Evolutionary conservation across 2,888 invertebrate species (phyloP), one percentile per base, ranked within the genome.

Genomic region (Entomobrya proxima): DNA sequence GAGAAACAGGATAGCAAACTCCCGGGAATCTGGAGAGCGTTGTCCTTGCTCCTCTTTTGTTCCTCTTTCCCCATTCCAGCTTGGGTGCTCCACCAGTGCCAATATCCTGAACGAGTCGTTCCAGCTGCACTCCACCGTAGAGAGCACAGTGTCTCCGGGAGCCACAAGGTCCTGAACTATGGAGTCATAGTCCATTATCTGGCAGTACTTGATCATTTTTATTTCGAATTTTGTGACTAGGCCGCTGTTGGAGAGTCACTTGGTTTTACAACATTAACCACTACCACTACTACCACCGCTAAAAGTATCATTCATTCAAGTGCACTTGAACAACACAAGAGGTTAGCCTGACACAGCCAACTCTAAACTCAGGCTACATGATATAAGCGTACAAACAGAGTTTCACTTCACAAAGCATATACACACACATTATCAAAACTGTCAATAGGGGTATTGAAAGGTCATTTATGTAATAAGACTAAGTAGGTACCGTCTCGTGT

Each of bases 101-200:
- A 95, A 91, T 82, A 94, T 92, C 88, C 94, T 92, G 79, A 93
- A 92, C 55, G 93, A 92, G 69, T 90, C 90, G 4, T 91, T 90
- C 91, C 91, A 91, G 61, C 87, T 89, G 69, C 89, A 89, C 74
- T 89, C 89, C 72, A 89, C 89, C 30, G 88, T 94, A 91, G 93
- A 92, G 91, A 92, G 92, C 52, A 94, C 93, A 88, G 92, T 91
- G 91, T 94, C 94, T n/a, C 93, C 93, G 64, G 93, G 92, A 83
- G 93, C 92, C 90, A 94, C 93, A 91, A 94, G 93, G 74, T 93
- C 93, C 91, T 94, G 93, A 77, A 94, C 92, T 90, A 94, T 93
- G 82, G 93, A 88, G 55, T 87, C 88, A 69, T 90, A 88, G 69
- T 90, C 90, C 87, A 90, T 89, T 37, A 85, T 88, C 75, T 82